A percentile compares a stretch with the other conserved stretches of the same genome.
Evolutionary conservation across 2,113 vertebrate genomes (phyloP).

Genomic region (Caloenas nicobarica): DNA sequence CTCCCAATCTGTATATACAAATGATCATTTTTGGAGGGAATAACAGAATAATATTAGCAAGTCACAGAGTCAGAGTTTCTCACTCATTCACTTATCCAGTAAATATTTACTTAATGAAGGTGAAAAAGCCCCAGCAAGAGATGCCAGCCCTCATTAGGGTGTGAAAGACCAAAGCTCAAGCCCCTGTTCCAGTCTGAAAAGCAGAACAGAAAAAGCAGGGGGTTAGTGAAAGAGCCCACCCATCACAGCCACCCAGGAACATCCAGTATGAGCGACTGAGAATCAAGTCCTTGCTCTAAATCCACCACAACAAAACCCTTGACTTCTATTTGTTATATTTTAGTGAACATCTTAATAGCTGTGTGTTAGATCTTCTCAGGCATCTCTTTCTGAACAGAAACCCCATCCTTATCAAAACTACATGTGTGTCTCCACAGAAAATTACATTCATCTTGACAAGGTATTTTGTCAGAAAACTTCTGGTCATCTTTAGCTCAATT

Average conservation of each 20-base stretch:
- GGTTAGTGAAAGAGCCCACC: background rate
- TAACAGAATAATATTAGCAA: background rate
- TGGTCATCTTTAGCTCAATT: background rate
- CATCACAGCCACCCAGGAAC: background rate
- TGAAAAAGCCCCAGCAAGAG: background rate
- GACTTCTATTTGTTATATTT: background rate
- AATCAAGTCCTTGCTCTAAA: background rate
- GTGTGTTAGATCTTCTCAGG: background rate
- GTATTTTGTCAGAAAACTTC: background rate
- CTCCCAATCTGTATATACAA: background rate
- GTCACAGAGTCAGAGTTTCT: background rate
- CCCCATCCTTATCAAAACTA: background rate
- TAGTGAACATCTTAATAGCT: background rate
- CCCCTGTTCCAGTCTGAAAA: background rate
- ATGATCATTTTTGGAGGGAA: background rate
- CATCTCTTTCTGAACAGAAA: background rate
- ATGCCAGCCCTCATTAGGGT: background rate
- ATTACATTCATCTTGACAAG: background rate
- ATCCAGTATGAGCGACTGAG: background rate
- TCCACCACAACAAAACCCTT: background rate
- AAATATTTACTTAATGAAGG: background rate
- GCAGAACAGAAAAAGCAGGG: background rate
- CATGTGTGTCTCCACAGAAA: background rate
- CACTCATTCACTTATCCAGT: rapidly evolving
- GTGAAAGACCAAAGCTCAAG: background rate